Percentiles rank a stretch among this genome's conserved stretches.
phyloP scores from a whole-genome alignment of 23 tunicate species.

The Clavelina lepadiformis region DNA sequence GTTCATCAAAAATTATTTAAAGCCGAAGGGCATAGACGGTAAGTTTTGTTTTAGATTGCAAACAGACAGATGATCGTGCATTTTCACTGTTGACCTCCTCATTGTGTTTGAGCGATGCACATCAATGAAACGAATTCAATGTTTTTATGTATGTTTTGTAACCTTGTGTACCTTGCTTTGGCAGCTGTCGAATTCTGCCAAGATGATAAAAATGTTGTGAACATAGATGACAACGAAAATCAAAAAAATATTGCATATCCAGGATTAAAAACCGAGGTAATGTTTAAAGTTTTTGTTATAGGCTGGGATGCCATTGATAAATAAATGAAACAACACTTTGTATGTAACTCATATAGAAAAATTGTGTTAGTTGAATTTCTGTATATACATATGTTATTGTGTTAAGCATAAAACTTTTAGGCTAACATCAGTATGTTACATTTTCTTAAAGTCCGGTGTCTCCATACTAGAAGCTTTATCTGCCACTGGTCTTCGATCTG shows the following conservation, averaged over 20 bases:
- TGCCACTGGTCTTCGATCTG: slow-evolving; percentile 90
- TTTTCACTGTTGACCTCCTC: not conserved
- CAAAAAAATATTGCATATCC: slow-evolving; percentile 11
- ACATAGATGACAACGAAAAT: slow-evolving; percentile 7
- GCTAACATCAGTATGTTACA: too few relatives aligned
- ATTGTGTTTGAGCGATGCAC: too few relatives aligned
- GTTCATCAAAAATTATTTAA: slow-evolving; percentile 46
- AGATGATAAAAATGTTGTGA: slow-evolving; percentile 18
- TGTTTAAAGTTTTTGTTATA: not conserved
- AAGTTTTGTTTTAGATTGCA: not conserved
- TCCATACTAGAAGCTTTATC: slow-evolving; percentile 91
- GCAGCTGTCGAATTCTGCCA: slow-evolving; percentile 18
- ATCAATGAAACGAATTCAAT: too few relatives aligned
- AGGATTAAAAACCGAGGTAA: slow-evolving; percentile 29
- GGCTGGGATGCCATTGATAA: too few relatives aligned
- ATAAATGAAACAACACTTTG: too few relatives aligned
- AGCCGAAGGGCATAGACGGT: slow-evolving; percentile 44
- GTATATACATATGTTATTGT: too few relatives aligned
- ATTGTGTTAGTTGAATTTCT: too few relatives aligned
- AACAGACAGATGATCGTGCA: not conserved
- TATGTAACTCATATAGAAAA: too few relatives aligned
- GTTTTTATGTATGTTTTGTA: too few relatives aligned
- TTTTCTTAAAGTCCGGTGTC: slow-evolving; percentile 39
- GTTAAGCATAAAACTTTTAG: too few relatives aligned
- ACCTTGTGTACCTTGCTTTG: not conserved